Conservation (phyloP, 2,888 invertebrate genomes). For the Liposcelis brunnea region DNA sequence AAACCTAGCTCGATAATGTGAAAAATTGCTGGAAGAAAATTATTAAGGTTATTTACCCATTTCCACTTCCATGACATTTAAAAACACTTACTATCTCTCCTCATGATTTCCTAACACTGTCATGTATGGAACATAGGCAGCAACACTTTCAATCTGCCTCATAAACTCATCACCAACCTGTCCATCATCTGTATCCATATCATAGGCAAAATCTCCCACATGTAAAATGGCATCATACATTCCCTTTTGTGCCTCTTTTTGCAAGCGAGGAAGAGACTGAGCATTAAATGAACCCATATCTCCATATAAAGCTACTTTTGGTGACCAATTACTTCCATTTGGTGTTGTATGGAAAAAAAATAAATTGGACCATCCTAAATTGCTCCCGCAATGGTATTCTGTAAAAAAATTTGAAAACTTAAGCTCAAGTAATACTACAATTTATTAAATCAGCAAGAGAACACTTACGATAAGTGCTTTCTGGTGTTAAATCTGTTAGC, state of each 20-base stretch:
- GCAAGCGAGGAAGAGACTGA: slow-evolving; percentile 64
- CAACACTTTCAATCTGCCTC: slow-evolving; percentile 77
- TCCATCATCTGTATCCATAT: slow-evolving; percentile 70
- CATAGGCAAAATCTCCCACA: slow-evolving; percentile 90
- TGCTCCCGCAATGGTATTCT: slow-evolving; percentile 70
- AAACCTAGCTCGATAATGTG: slow-evolving; percentile 82
- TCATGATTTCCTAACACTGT: slow-evolving; percentile 88
- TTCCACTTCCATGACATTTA: not conserved
- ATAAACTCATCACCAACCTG: slow-evolving; percentile 81
- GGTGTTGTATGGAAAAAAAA: slow-evolving; percentile 63
- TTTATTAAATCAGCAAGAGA: not conserved
- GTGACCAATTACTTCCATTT: slow-evolving; percentile 49
- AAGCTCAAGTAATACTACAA: not conserved
- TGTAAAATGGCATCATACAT: slow-evolving; percentile 77
- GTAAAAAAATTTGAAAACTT: slow-evolving; percentile 16
- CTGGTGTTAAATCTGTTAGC: slow-evolving; percentile 39
- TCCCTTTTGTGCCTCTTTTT: slow-evolving; percentile 62
- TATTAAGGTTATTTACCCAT: not conserved
- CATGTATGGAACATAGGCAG: slow-evolving; percentile 83
- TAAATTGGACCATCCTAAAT: slow-evolving; percentile 61
- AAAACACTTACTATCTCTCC: slow-evolving; percentile 48
- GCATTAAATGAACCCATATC: slow-evolving; percentile 91
- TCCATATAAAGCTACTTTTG: slow-evolving; percentile 72
- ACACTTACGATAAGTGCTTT: slow-evolving; percentile 42
- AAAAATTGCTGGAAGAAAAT: slow-evolving; percentile 61